phyloP scores from a whole-genome alignment of 2,113 vertebrate genomes.

The Peromyscus maniculatus region DNA sequence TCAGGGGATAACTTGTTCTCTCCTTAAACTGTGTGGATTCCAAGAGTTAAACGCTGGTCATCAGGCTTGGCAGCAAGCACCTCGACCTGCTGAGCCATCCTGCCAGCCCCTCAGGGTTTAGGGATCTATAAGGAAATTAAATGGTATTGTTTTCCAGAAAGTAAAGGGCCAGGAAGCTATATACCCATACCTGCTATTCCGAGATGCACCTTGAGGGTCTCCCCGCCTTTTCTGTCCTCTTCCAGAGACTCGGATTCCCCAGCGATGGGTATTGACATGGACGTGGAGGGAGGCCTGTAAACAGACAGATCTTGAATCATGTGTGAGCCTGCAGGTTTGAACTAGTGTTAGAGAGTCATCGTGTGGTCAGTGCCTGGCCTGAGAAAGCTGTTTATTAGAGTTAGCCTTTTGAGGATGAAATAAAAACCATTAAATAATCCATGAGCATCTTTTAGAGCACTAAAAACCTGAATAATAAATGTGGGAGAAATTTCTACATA shows the following conservation, averaged over 20 bases:
- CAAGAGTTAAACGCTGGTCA: background rate
- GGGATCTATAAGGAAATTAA: background rate
- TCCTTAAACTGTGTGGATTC: no score
- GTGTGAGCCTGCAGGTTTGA: background rate
- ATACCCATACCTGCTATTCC: constrained; percentile 87
- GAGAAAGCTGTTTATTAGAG: background rate
- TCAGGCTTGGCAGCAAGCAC: background rate
- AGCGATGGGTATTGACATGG: constrained; percentile 92
- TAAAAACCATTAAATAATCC: background rate
- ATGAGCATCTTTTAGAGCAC: background rate
- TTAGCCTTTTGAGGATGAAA: constrained; percentile 7
- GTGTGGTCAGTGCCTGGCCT: background rate
- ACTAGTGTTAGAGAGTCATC: background rate
- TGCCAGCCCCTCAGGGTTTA: no score
- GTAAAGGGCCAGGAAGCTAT: background rate
- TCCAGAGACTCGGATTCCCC: constrained; percentile 91
- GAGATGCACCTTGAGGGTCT: constrained; percentile 88
- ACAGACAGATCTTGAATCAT: constrained; percentile 50
- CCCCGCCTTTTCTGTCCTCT: constrained; percentile 94
- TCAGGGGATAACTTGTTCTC: background rate
- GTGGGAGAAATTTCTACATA: background rate
- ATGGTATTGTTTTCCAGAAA: background rate
- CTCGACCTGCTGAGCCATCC: background rate
- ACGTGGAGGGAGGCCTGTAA: constrained; percentile 94
- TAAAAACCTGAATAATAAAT: background rate